Evolutionary conservation across 2,797 vertebrate species (phyloP).

Genomic region (Pogonophryne albipinna): DNA sequence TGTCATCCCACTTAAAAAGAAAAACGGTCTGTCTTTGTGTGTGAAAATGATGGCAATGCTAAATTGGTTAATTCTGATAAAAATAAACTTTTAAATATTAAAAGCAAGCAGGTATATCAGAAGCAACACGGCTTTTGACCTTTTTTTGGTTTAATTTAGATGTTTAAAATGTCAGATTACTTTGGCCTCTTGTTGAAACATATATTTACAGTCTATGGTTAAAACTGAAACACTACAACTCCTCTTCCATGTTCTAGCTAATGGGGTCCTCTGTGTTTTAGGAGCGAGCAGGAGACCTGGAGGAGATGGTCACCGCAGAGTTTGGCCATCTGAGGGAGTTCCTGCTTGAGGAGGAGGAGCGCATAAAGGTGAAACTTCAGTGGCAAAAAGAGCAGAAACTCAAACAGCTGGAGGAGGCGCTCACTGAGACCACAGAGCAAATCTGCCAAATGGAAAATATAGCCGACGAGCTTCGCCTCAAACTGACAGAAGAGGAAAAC

Average conservation of each 20-base stretch:
- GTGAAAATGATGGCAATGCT: neutral
- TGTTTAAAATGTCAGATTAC: neutral
- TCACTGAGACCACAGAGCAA: conserved; percentile 75
- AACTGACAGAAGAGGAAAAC: conserved; percentile 78
- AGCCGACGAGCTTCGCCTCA: conserved; percentile 63
- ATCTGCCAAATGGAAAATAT: conserved; percentile 76
- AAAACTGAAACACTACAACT: neutral
- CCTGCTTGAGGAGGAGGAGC: conserved; percentile 76
- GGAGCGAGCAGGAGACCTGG: conserved; percentile 72
- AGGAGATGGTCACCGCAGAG: conserved; percentile 74
- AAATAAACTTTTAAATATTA: too few relatives aligned
- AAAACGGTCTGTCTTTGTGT: too few relatives aligned
- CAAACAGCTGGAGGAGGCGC: conserved; percentile 72
- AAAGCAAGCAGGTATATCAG: too few relatives aligned
- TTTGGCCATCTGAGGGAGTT: conserved; percentile 76
- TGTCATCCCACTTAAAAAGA: too few relatives aligned
- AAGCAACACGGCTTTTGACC: neutral
- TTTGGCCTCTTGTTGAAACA: neutral
- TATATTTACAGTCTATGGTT: too few relatives aligned
- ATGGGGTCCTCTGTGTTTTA: conserved; percentile 36
- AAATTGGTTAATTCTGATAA: neutral
- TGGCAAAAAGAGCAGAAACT: conserved; percentile 78
- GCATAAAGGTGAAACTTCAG: conserved; percentile 71
- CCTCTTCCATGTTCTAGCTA: neutral
- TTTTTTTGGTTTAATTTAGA: neutral